Percentiles rank a stretch among this genome's conserved stretches.
phyloP scores from a whole-genome alignment of 2,113 vertebrate species.

The Thymallus thymallus region DNA sequence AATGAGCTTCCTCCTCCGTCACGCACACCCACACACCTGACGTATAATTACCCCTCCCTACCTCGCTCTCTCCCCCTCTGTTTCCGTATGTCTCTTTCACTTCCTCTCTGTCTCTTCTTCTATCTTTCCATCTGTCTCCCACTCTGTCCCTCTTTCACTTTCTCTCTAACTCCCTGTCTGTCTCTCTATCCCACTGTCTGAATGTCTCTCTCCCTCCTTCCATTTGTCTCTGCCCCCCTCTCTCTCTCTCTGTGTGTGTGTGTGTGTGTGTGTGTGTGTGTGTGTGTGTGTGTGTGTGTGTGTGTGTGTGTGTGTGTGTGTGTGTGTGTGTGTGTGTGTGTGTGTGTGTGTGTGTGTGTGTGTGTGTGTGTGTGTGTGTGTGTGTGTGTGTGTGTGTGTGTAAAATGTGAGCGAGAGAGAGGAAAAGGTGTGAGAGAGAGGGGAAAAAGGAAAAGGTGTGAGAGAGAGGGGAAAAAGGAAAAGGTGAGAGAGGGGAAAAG shows the following conservation, averaged over 20 bases:
- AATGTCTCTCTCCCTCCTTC: background rate
- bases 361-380: too few relatives aligned
- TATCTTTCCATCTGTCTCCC: slow-evolving; percentile 29
- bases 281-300: too few relatives aligned
- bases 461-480: background rate
- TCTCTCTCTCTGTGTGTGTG: too few relatives aligned
- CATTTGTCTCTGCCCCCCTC: background rate
- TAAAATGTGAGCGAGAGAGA: too few relatives aligned
- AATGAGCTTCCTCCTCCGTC: slow-evolving; percentile 77
- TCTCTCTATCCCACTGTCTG: slow-evolving; percentile 19
- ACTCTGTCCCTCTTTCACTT: slow-evolving; percentile 17
- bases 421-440: too few relatives aligned
- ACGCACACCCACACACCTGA: slow-evolving; percentile 76
- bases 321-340: too few relatives aligned
- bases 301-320: too few relatives aligned
- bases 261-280: too few relatives aligned
- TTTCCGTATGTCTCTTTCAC: slow-evolving; percentile 47
- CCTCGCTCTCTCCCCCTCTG: slow-evolving; percentile 37
- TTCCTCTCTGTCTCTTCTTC: slow-evolving; percentile 43
- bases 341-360: too few relatives aligned
- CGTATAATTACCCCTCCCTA: slow-evolving; percentile 72
- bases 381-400: too few relatives aligned
- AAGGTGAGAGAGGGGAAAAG: background rate
- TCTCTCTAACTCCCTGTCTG: slow-evolving; percentile 1
- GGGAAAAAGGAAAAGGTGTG: too few relatives aligned